Base-by-base conservation (phyloP, 1,140 invertebrate species). In the Mactra quadrangularis region DNA sequence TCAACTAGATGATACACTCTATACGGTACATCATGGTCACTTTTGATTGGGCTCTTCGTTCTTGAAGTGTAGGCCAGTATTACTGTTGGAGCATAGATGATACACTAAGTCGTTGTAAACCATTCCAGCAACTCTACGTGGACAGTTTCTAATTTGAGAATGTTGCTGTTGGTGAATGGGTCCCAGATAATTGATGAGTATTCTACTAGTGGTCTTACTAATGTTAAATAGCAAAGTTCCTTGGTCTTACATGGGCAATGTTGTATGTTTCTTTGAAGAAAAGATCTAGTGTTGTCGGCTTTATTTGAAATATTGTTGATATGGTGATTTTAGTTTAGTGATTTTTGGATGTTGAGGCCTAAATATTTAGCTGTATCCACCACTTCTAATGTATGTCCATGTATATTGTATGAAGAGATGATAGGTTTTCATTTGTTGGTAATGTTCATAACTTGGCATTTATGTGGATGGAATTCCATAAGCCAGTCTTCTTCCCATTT, bases 61-160 rank as follows among this genome's bases (percentile, higher is more conserved):
- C 59, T 31, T 57, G 68, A 31, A 85, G 45, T 0, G 53, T 22
- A 13, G 66, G 35, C 81, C 84, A 83, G 11, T 79, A 19, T 17
- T 78, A 59, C 17, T 70, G 72, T 19, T 78, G 64, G 22, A 83
- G 70, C 79, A 86, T 83, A 17, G 57, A 55, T 45, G 81, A 52
- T 33, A 86, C 81, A 70, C 66, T 74, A 35, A 82, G 45, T 75
- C 62, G 13, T 52, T 71, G 38, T 72, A 55, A 19, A 72, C 68
- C 41, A 86, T 84, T 22, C 70, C 27, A 29, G 82, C 82, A 29
- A 70, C 59, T 62, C 82, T 59, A 50, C 77, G 76, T 60, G 84
- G 76, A 11, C 11, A 59, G 76, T 27, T 81, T n/a, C n/a, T n/a
- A n/a, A n/a, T n/a, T n/a, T n/a, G n/a, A n/a, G n/a, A n/a, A n/a